Percentiles rank a stretch among this genome's conserved stretches.
Evolutionary conservation across 2,113 vertebrate genomes (phyloP).

Genomic region (Hydrolagus affinis): DNA sequence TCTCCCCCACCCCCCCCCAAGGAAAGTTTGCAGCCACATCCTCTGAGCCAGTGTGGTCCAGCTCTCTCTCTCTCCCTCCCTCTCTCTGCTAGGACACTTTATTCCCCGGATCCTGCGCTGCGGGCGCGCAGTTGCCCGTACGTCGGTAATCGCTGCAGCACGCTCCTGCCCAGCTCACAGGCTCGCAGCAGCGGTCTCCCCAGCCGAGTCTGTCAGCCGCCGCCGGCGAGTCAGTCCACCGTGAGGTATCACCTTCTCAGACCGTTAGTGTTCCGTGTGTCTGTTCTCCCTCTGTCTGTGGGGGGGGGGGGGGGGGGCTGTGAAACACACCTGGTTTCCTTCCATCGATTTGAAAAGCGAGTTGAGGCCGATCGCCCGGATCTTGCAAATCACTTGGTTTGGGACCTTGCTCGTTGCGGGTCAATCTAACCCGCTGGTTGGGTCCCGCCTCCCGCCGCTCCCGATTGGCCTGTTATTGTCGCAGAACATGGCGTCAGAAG

Average conservation of each 20-base stretch:
- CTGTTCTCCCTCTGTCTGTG: too few species aligned
- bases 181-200: background rate
- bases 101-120: background rate
- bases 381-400: background rate
- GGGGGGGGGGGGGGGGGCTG: too few species aligned
- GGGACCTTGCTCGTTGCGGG: background rate
- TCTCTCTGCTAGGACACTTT: background rate
- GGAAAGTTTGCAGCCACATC: too few species aligned
- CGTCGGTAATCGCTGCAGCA: background rate
- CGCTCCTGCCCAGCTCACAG: background rate
- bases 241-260: slow-evolving; percentile 15
- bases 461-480: background rate
- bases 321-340: background rate
- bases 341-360: background rate
- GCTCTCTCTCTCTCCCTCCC: background rate
- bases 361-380: background rate
- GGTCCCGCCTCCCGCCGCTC: background rate
- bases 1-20: background rate
- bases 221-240: background rate
- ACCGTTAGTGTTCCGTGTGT: too few species aligned
- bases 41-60: background rate
- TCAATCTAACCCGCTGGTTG: background rate
- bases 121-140: background rate
- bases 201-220: background rate
- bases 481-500: slow-evolving; percentile 29